phyloP scores from a whole-genome alignment of 1,140 invertebrate genomes.

The Drosophila triauraria region DNA sequence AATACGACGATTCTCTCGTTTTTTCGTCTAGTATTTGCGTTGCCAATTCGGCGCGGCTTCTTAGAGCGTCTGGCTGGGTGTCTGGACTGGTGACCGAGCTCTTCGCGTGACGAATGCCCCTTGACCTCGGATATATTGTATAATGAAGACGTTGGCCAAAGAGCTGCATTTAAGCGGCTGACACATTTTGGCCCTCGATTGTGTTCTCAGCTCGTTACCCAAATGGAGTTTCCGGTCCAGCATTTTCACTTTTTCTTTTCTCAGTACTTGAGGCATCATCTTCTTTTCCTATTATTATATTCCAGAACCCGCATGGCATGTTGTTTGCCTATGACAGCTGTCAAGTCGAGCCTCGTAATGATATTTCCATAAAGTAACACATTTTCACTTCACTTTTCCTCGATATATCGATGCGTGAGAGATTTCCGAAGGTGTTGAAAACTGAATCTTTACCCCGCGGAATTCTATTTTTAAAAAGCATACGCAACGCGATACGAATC shows the following conservation, averaged over 20 bases:
- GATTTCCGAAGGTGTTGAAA: slow-evolving; percentile 32
- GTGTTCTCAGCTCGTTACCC: slow-evolving; percentile 63
- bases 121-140: slow-evolving; percentile 12
- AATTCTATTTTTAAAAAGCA: slow-evolving; percentile 30
- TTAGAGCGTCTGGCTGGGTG: slow-evolving; percentile 17
- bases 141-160: slow-evolving; percentile 38
- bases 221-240: slow-evolving; percentile 69
- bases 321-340: slow-evolving; percentile 69
- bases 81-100: neutral
- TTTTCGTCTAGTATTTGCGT: slow-evolving; percentile 3
- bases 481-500: slow-evolving; percentile 13
- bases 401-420: slow-evolving; percentile 58
- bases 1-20: slow-evolving; percentile 26
- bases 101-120: slow-evolving; percentile 49
- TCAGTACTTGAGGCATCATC: slow-evolving; percentile 40
- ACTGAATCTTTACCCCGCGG: slow-evolving; percentile 9
- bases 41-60: slow-evolving; percentile 42
- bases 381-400: slow-evolving; percentile 37
- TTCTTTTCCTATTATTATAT: slow-evolving; percentile 15
- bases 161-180: slow-evolving; percentile 43
- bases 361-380: slow-evolving; percentile 65
- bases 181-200: slow-evolving; percentile 56
- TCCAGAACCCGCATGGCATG: slow-evolving; percentile 53
- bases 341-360: slow-evolving; percentile 63
- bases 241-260: slow-evolving; percentile 69